Base-by-base conservation (phyloP, 2,888 invertebrate genomes). In the Noctua pronuba region DNA sequence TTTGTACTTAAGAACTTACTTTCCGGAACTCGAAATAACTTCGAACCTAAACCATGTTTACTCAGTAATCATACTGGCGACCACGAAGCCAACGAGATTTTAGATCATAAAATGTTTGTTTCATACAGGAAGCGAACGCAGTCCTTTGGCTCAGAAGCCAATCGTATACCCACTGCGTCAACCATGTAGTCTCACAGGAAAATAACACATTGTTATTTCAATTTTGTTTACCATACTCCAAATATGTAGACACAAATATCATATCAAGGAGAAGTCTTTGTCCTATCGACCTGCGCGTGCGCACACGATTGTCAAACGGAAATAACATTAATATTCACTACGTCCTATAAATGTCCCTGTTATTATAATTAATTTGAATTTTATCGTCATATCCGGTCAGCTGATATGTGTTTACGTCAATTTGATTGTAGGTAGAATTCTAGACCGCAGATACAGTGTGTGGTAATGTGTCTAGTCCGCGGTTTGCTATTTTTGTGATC, bases 341-440 rank as follows among this genome's bases (percentile, higher is more conserved):
- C 69, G 38, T 21, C 58, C 66, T 76, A 69, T 87, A 74, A 81
- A 65, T 46, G 82, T 78, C 64, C 46, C 31, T n/a, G 52, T 67
- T 62, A 72, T 77, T 65, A 62, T 67, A 77, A 87, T 80, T 73
- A 84, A 75, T 84, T 86, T 75, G 38, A 75, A 87, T 77, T 71
- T 77, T 80, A 80, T 87, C 77, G 31, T 16, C 16, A 44, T 11
- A 35, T 77, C 72, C 72, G 74, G 74, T 68, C 70, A 74, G 65
- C 64, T 77, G 75, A 79, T 72, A 8, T 21, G 1, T 55, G 24
- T 38, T 24, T 73, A 38, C 83, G 55, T 76, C 78, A 65, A 13
- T 55, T n/a, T 2, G 52, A 3, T 3, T 44, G 24, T 81, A 52
- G 35, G 28, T 55, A 55, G 16, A 64, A 13, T 55, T 38, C 16